These are phyloP conservation scores for Carcharodon carcharias DNA, from an alignment of 2,797 vertebrate genomes.

Conservation along the genomic window DNA sequence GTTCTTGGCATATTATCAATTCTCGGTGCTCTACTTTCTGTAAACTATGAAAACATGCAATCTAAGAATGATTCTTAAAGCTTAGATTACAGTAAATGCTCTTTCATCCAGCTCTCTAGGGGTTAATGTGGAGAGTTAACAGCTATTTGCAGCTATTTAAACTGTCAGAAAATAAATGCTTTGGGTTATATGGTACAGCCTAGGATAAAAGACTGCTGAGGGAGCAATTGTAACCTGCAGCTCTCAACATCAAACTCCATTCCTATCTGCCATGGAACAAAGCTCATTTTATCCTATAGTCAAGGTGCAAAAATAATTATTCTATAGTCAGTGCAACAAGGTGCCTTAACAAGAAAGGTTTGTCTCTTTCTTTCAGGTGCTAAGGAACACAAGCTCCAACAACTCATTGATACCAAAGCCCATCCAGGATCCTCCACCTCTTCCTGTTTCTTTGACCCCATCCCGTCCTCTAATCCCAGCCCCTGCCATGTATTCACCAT, in stretches of 20 bases:
- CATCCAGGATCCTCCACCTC: too few species aligned
- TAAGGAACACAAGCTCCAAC: too few species aligned
- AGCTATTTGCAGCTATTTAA: not conserved
- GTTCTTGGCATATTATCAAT: not conserved
- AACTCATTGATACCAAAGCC: too few species aligned
- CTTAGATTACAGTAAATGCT: not conserved
- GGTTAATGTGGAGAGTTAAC: too few species aligned
- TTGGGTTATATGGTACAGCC: not conserved
- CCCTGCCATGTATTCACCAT: too few species aligned
- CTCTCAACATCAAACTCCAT: slow-evolving; percentile 59
- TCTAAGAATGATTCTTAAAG: too few species aligned
- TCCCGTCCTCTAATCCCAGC: too few species aligned
- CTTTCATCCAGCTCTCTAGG: not conserved
- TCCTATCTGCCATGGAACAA: slow-evolving; percentile 50
- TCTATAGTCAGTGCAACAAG: too few species aligned
- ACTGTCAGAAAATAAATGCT: not conserved
- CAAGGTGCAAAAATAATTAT: slow-evolving; percentile 43
- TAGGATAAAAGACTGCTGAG: slow-evolving; percentile 38
- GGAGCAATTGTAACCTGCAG: slow-evolving; percentile 53
- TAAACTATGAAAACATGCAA: not conserved
- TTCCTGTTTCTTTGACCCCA: too few species aligned
- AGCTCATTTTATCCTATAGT: slow-evolving; percentile 54
- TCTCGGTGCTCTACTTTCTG: not conserved
- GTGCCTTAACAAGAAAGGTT: too few species aligned
- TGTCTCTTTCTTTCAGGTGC: too few species aligned